phyloP scores from a whole-genome alignment of 2,888 invertebrate genomes.

The Linnaemya tessellans region DNA sequence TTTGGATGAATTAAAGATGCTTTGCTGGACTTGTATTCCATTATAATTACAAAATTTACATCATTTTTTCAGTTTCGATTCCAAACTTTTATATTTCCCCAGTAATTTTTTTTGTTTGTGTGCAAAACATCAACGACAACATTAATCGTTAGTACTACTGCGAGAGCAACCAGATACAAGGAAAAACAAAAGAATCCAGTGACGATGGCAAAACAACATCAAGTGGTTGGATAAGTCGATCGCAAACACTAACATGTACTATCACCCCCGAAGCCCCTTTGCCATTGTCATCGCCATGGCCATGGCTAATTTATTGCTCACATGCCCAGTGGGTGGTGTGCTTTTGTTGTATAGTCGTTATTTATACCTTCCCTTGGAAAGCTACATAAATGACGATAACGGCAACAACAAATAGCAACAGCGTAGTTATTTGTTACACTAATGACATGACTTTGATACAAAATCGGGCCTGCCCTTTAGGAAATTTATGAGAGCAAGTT shows the following conservation, averaged over 20 bases:
- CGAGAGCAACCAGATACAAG: slow-evolving; percentile 10
- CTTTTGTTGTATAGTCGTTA: slow-evolving; percentile 19
- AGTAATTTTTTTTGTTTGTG: no score
- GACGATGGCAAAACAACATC: slow-evolving; percentile 52
- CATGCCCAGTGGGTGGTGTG: slow-evolving; percentile 44
- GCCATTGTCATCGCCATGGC: no score
- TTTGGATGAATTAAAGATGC: no score
- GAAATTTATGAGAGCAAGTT: slow-evolving; percentile 4
- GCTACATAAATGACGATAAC: slow-evolving; percentile 18
- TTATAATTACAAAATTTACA: no score
- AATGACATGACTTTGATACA: slow-evolving; percentile 25
- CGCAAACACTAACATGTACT: slow-evolving; percentile 1
- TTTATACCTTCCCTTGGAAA: slow-evolving; percentile 30
- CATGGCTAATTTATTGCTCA: slow-evolving; percentile 54
- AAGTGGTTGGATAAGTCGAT: slow-evolving; percentile 41
- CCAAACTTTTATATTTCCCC: no score
- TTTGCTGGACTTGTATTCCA: no score
- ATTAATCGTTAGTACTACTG: slow-evolving; percentile 9
- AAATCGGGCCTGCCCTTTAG: background rate
- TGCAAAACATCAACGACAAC: background rate
- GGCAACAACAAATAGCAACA: background rate
- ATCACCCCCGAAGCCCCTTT: background rate
- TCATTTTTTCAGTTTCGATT: no score
- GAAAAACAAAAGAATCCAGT: slow-evolving; percentile 30
- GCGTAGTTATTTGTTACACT: slow-evolving; percentile 47